phyloP scores from a whole-genome alignment of 1,140 invertebrate genomes.

The Drosophila bocki region DNA sequence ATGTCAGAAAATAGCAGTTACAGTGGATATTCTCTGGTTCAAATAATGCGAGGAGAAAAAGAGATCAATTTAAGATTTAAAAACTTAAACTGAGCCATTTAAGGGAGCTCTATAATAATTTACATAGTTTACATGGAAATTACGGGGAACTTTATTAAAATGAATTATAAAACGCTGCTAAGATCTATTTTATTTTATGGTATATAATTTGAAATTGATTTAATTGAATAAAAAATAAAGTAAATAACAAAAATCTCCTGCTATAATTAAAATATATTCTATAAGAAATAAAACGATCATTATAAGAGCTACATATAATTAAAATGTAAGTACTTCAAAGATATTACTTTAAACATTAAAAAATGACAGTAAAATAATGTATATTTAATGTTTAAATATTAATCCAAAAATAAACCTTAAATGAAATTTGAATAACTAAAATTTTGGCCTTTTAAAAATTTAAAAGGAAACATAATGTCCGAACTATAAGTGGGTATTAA shows the following conservation, averaged over 20 bases:
- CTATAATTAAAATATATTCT: no score
- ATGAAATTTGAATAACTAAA: background rate
- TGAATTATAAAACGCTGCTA: background rate
- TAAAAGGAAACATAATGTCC: background rate
- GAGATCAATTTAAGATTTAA: background rate
- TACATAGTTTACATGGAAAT: background rate
- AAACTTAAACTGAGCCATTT: background rate
- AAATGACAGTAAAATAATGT: background rate
- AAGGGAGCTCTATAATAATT: background rate
- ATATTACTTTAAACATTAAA: background rate
- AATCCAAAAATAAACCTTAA: background rate
- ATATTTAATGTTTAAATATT: background rate
- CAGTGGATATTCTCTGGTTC: slow-evolving; percentile 11
- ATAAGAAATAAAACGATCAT: no score
- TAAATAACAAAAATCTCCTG: background rate
- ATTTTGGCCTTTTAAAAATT: background rate
- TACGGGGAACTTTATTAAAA: no score
- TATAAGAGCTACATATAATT: no score
- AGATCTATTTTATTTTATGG: no score
- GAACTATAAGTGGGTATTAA: background rate
- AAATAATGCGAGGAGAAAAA: background rate
- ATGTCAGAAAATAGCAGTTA: slow-evolving; percentile 37
- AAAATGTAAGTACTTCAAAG: no score
- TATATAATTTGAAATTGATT: background rate
- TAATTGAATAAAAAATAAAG: background rate